Evolutionary conservation across 1,140 invertebrate species (phyloP).

Genomic region (Drosophila albomicans): DNA sequence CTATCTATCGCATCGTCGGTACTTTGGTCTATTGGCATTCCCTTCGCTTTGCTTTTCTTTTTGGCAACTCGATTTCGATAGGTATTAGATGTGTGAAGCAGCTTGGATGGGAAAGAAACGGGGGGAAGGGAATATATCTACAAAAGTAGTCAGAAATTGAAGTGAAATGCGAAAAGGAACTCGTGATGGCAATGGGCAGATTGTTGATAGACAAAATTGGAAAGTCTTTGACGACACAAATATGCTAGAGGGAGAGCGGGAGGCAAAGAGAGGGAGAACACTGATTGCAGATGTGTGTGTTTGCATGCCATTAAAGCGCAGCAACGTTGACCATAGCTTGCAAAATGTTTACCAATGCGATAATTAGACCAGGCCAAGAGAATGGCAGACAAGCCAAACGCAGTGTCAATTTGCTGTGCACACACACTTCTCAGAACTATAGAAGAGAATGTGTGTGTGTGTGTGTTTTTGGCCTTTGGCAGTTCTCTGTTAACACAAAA

Average conservation of each 20-base stretch:
- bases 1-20: slow-evolving; percentile 5
- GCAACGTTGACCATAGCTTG: slow-evolving; percentile 32
- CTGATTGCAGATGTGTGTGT: slow-evolving; percentile 39
- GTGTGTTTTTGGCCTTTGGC: neutral
- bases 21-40: slow-evolving; percentile 32
- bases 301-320: slow-evolving; percentile 71
- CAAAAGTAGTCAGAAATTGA: slow-evolving; percentile 38
- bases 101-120: neutral
- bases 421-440: slow-evolving; percentile 29
- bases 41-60: slow-evolving; percentile 2
- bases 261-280: neutral
- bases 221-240: slow-evolving; percentile 39
- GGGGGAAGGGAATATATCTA: neutral
- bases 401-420: slow-evolving; percentile 64
- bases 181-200: slow-evolving; percentile 19
- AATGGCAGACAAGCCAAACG: slow-evolving; percentile 41
- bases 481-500: slow-evolving; percentile 9
- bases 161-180: slow-evolving; percentile 55
- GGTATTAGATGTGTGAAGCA: slow-evolving; percentile 9
- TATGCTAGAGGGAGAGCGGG: slow-evolving; percentile 11
- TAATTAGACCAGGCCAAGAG: slow-evolving; percentile 68
- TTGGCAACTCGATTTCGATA: slow-evolving; percentile 19
- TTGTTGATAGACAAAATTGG: slow-evolving; percentile 34
- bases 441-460: neutral
- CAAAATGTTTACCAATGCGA: slow-evolving; percentile 69